A percentile compares a stretch with the other conserved stretches of the same genome.
Evolutionary conservation across 2,888 invertebrate genomes (phyloP).

Genomic region (Mimachlamys varia): DNA sequence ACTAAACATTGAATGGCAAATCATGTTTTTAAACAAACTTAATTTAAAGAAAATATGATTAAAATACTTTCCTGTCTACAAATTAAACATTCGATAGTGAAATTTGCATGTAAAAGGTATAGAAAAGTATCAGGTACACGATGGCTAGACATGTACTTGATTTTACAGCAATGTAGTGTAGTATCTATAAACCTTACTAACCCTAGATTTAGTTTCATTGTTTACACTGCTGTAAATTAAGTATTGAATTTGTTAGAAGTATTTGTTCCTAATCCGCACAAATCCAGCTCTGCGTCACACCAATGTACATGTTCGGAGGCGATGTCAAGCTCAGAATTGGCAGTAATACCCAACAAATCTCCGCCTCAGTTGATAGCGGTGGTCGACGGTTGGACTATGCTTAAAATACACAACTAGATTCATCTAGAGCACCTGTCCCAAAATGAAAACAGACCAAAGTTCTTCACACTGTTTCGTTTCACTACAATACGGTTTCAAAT

Average conservation of each 20-base stretch:
- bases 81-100: too few species aligned
- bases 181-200: neutral
- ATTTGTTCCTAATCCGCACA: neutral
- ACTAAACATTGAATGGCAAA: too few species aligned
- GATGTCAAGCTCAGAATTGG: neutral
- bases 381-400: neutral
- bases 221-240: neutral
- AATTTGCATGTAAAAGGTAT: too few species aligned
- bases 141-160: neutral
- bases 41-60: too few species aligned
- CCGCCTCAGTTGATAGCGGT: neutral
- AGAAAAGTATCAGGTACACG: too few species aligned
- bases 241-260: neutral
- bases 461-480: neutral
- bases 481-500: neutral
- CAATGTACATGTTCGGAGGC: neutral
- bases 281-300: conserved; percentile 10
- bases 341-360: conserved; percentile 1
- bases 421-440: conserved; percentile 18
- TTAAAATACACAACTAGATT: neutral
- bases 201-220: neutral
- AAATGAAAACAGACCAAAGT: conserved; percentile 11
- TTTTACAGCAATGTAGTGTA: neutral
- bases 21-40: too few species aligned
- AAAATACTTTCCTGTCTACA: too few species aligned